Conservation (phyloP, 2,888 invertebrate species). For the Leistus spinibarbis region DNA sequence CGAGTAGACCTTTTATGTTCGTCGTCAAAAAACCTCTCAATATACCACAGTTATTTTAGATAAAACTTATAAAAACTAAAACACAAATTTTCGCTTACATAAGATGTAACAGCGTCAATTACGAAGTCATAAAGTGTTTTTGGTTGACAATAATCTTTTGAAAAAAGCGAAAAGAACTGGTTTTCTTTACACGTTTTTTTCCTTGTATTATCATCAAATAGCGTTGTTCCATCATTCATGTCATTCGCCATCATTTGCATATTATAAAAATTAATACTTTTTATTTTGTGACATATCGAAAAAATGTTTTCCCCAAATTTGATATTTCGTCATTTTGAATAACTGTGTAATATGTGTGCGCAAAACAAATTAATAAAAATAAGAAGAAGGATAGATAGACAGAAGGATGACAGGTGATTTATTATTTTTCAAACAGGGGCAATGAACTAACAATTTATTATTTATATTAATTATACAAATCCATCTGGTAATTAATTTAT, state of each 20-base stretch:
- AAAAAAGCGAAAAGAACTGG: slow-evolving; percentile 1
- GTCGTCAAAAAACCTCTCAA: not conserved
- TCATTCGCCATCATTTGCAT: not conserved
- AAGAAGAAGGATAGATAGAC: too few species aligned
- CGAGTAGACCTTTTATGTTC: not conserved
- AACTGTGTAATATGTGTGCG: not conserved
- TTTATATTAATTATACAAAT: not conserved
- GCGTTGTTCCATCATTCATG: not conserved
- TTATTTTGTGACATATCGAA: not conserved
- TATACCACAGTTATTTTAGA: too few species aligned
- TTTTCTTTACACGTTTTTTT: not conserved
- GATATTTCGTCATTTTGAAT: not conserved
- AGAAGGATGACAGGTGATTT: not conserved
- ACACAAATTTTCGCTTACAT: not conserved
- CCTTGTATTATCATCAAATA: not conserved
- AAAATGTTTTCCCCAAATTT: not conserved
- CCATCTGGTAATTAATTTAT: not conserved
- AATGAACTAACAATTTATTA: not conserved
- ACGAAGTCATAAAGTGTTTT: slow-evolving; percentile 1
- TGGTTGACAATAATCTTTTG: not conserved
- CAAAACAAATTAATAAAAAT: not conserved
- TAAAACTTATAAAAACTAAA: too few species aligned
- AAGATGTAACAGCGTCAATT: not conserved
- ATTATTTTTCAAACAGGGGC: not conserved
- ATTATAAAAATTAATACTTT: not conserved